Base-by-base conservation (phyloP, 2,113 vertebrate genomes). In the Cryptotis parvus region DNA sequence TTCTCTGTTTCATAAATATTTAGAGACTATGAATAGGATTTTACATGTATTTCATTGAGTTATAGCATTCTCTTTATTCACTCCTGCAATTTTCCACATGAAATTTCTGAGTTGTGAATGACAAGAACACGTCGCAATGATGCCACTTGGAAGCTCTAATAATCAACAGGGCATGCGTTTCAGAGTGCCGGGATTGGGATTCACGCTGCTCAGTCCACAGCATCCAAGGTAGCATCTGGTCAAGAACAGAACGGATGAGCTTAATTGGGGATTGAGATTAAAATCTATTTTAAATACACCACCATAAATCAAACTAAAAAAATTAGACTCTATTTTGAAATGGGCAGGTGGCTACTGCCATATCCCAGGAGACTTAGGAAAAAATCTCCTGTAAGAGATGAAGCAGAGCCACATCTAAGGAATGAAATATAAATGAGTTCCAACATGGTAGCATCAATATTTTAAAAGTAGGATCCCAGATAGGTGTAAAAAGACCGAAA, bases 61-160 rank as follows among this genome's bases (percentile, higher is more conserved):
- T 37, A 18, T 24, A 29, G 4, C 15, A n/a, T 24, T 41, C 18
- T 18, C 35, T 74, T 45, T 5, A 2, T 52, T 79, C 10, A 49
- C 1, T 1, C 9, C 35, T 90, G 26, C 33, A 3, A 2, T 49
- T 66, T 81, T 26, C 24, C 14, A 9, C 26, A 31, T 39, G 29
- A 39, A 27, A 5, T 15, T 35, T 4, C 12, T 39, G 22, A 5
- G 8, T 20, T 82, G 6, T 1, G 5, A 31, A 31, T 72, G 3
- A 7, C 18, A 3, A 22, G n/a, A 27, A 31, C 26, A 63, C 0
- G n/a, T 14, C 75, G 29, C 9, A n/a, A 0, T 1, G 2, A 5
- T n/a, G 11, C 5, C 3, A 9, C 55, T 14, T 4, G 18, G 35
- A 65, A 45, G 43, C 14, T 31, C 11, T 45, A 45, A n/a, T 4